Conservation (phyloP, 2,888 invertebrate species). For the Blastobasis lacticolella region DNA sequence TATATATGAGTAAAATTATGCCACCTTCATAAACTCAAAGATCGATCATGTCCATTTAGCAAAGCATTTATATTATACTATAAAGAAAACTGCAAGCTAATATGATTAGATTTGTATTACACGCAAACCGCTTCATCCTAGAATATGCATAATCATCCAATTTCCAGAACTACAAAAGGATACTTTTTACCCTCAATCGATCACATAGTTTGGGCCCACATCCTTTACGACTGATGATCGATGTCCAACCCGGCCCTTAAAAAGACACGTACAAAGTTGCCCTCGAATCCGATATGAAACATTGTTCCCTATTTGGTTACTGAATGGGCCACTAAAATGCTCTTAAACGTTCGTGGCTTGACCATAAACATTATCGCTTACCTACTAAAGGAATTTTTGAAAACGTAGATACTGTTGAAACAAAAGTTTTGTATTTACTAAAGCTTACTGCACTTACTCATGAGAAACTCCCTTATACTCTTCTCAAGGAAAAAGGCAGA, state of each 20-base stretch:
- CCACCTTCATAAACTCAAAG: no score
- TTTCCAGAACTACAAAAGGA: not conserved
- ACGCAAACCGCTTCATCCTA: not conserved
- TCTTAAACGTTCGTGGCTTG: not conserved
- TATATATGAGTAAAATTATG: no score
- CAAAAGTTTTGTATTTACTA: no score
- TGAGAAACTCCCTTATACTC: no score
- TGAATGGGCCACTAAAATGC: slow-evolving; percentile 31
- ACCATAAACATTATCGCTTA: no score
- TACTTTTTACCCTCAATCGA: slow-evolving; percentile 21
- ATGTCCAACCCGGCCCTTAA: slow-evolving; percentile 23
- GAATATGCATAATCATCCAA: not conserved
- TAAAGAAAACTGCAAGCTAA: no score
- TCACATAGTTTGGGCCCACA: slow-evolving; percentile 23
- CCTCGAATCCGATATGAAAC: slow-evolving; percentile 26
- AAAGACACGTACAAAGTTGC: slow-evolving; percentile 22
- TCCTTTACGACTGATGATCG: slow-evolving; percentile 25
- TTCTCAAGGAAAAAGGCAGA: no score
- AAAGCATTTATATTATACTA: no score
- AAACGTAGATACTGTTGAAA: no score
- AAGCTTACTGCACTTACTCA: no score
- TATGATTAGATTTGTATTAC: not conserved
- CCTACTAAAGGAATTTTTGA: no score
- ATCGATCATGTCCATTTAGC: no score
- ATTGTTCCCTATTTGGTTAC: slow-evolving; percentile 35